Conservation (phyloP, 2,113 vertebrate species). For the Chamaea fasciata region DNA sequence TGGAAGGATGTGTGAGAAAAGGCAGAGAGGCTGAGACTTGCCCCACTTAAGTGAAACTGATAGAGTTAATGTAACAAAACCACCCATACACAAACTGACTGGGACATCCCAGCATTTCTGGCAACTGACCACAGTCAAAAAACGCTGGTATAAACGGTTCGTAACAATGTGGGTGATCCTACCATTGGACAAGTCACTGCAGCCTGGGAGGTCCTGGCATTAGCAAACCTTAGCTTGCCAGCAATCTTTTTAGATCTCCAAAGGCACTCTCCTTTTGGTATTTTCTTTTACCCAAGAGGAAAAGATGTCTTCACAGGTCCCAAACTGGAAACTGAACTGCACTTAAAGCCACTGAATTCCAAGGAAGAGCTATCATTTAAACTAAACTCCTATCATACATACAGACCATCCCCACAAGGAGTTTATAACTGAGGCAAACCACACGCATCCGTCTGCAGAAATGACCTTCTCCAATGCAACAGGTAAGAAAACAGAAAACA, state of each 20-base stretch:
- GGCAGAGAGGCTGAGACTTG: neutral
- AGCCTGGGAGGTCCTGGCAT: neutral
- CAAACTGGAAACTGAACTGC: neutral
- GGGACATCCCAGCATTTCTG: neutral
- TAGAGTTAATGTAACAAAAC: neutral
- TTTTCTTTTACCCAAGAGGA: neutral
- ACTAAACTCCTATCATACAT: neutral
- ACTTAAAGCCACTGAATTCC: neutral
- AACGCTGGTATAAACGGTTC: neutral
- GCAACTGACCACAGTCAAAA: neutral
- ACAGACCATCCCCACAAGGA: rapidly evolving
- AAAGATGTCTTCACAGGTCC: neutral
- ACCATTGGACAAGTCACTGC: neutral
- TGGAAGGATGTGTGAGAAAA: rapidly evolving
- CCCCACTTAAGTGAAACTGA: neutral
- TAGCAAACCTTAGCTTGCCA: neutral
- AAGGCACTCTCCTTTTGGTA: neutral
- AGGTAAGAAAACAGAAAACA: neutral
- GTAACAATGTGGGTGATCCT: neutral
- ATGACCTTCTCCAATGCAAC: neutral
- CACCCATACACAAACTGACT: neutral
- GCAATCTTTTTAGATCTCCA: neutral
- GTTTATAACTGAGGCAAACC: neutral
- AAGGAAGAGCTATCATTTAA: neutral
- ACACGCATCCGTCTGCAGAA: neutral